Base-by-base conservation (phyloP, 2,888 invertebrate genomes). In the Drosophila kuntzei region DNA sequence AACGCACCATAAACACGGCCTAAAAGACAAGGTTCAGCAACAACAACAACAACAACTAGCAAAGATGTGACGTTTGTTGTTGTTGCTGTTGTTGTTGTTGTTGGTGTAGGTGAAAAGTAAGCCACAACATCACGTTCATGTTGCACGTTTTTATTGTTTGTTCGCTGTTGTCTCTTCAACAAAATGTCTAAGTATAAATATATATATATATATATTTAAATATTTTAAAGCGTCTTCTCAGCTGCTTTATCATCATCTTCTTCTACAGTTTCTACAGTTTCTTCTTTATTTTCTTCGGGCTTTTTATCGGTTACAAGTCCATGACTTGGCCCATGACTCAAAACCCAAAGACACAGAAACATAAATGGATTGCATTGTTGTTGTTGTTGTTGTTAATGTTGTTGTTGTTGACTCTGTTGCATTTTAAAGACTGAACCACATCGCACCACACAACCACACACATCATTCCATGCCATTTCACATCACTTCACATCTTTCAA, bases 311-410 rank as follows among this genome's bases (percentile, higher is more conserved):
- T 32, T 59, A 34, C 37, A 36, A 55, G 41, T 43, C 27, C 53
- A 16, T 9, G 32, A 39, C 41, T 61, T 62, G 53, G 64, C 57
- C 61, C 68, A 69, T 72, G 72, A 76, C 64, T 76, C 72, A 76
- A 76, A 76, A 39, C 58, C 75, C 68, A 71, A 25, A 76, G 67
- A 71, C 63, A 75, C 72, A 76, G 59, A 71, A 66, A 71, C 74
- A 71, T 59, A 76, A 76, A 75, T 76, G 72, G 46, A 20, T 47
- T 36, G 68, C 76, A 76, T 76, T 76, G 76, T 76, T 72, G 43
- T 36, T 50, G 61, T 11, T 12, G 29, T 14, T 49, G 11, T 27
- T 22, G 12, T 6, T n/a, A 2, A 2, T 34, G 14, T 34, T 37
- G 2, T 37, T 37, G 14, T 8, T 14, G n/a, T 27, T 12, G 12